Conservation (phyloP, 2,888 invertebrate genomes). For the Chouioia cunea region DNA sequence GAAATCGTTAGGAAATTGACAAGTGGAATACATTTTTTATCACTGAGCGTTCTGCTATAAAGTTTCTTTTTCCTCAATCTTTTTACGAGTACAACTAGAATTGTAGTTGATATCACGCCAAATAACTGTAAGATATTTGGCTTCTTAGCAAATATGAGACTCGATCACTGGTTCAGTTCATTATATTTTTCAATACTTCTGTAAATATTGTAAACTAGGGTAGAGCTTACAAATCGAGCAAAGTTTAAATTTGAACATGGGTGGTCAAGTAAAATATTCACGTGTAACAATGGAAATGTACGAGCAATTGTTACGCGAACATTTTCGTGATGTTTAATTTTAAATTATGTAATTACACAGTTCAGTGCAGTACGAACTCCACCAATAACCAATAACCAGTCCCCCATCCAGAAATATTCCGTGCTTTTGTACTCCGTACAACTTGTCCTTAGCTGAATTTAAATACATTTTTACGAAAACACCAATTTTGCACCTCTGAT, state of each 20-base stretch:
- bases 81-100: conserved; percentile 51
- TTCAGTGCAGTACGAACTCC: no score
- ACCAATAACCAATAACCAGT: no score
- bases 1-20: no score
- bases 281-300: conserved; percentile 76
- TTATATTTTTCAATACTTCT: conserved; percentile 73
- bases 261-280: conserved; percentile 76
- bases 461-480: no score
- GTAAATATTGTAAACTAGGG: conserved; percentile 79
- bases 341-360: conserved; percentile 41
- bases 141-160: conserved; percentile 54
- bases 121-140: conserved; percentile 61
- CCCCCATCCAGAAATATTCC: no score
- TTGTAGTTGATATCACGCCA: conserved; percentile 50
- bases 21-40: no score
- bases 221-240: conserved; percentile 78
- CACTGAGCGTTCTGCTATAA: not conserved
- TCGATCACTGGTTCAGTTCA: conserved; percentile 64
- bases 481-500: no score
- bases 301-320: conserved; percentile 74
- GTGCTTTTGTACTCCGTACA: no score
- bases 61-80: not conserved
- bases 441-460: no score
- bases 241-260: conserved; percentile 73
- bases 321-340: conserved; percentile 67